These are phyloP conservation scores for Ivindomyrus marchei DNA, from an alignment of 2,113 vertebrate species.

Conservation along the genomic window DNA sequence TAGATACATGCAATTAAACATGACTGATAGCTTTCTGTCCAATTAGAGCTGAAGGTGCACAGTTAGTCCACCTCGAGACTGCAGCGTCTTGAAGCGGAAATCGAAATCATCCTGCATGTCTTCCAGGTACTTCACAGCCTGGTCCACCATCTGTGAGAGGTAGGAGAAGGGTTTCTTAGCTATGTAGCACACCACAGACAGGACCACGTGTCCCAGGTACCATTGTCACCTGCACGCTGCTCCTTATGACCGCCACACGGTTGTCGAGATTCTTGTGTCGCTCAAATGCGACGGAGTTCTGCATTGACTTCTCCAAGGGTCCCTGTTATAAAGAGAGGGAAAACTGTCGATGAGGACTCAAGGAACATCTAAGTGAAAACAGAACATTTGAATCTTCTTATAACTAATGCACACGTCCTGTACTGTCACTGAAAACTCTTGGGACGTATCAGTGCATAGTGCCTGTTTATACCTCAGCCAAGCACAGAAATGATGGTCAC, in stretches of 20 bases:
- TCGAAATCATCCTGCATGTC: constrained; percentile 97
- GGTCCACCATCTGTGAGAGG: constrained; percentile 78
- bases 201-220: constrained; percentile 62
- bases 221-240: constrained; percentile 77
- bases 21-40: neutral
- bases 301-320: constrained; percentile 82
- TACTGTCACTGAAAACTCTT: neutral
- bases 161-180: neutral
- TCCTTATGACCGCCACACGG: constrained; percentile 76
- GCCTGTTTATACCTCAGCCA: neutral
- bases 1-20: neutral
- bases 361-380: neutral
- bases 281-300: constrained; percentile 77
- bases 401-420: neutral
- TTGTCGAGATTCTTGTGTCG: constrained; percentile 83
- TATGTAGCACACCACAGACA: too few relatives aligned
- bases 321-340: constrained; percentile 59
- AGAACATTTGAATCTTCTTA: neutral
- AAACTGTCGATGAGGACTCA: neutral
- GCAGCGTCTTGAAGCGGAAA: constrained; percentile 91
- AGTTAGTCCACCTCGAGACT: constrained; percentile 72
- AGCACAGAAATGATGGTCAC: neutral
- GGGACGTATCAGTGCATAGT: neutral
- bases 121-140: constrained; percentile 89
- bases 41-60: neutral